Conservation (phyloP, 2,797 vertebrate species). For the Ptychadena robeensis region DNA sequence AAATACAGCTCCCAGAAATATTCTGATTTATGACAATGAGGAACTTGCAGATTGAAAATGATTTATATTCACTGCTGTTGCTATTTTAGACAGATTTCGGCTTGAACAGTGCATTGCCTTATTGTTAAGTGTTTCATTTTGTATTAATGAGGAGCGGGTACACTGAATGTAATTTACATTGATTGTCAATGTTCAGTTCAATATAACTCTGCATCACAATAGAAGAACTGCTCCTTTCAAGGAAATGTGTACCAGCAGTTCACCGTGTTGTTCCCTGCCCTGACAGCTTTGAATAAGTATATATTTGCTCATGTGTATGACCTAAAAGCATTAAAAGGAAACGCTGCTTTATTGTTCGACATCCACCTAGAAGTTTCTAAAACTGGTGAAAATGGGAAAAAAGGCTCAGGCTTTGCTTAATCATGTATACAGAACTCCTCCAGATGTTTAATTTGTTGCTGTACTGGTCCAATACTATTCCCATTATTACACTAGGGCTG, state of each 20-base stretch:
- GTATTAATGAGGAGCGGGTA: constrained; percentile 38
- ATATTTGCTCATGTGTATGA: neutral
- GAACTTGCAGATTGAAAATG: neutral
- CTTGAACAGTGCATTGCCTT: constrained; percentile 24
- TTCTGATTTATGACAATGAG: constrained; percentile 6
- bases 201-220: constrained; percentile 20
- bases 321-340: neutral
- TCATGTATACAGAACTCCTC: too few relatives aligned
- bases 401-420: too few relatives aligned
- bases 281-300: neutral
- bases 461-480: too few relatives aligned
- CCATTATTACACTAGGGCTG: too few relatives aligned
- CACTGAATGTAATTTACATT: constrained; percentile 33
- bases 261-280: neutral
- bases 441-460: too few relatives aligned
- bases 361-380: too few relatives aligned
- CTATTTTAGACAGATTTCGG: constrained; percentile 18
- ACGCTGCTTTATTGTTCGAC: too few relatives aligned
- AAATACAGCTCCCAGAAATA: neutral
- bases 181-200: constrained; percentile 22
- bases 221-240: constrained; percentile 2
- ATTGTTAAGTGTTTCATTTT: constrained; percentile 38
- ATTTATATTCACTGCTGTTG: constrained; percentile 21
- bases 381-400: too few relatives aligned
- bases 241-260: neutral